Base-by-base conservation (phyloP, 2,797 vertebrate species). In the Rhinella marina region DNA sequence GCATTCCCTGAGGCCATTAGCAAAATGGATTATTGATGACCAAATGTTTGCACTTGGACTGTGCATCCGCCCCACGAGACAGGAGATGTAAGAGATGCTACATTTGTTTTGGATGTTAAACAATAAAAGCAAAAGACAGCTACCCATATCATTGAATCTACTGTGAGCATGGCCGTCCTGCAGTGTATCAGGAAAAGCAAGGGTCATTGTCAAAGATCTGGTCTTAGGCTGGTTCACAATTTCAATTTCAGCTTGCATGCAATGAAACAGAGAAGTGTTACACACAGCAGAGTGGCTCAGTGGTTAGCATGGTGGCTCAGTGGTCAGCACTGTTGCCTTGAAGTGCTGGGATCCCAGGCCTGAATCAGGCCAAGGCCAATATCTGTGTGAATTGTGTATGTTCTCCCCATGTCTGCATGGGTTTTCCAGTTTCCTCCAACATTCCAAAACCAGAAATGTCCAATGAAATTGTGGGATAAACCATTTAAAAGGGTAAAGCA, bases 11-110 rank as follows among this genome's bases (percentile, higher is more conserved):
- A 77, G 75, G 75, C 75, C 75, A 77, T 77, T 77, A 77, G 75
- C 48, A 77, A 77, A 77, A 77, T 77, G 75, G 75, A 77, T 77
- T 77, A 77, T 77, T 77, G 75, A 77, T 77, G 75, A 77, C 25
- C 75, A 77, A 77, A 77, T 77, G 75, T 77, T 76, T 76, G 48
- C 73, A 76, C 41, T 73, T 52, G 48, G 72, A 23, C 72, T n/a
- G 72, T 14, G 75, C 75, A 52, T 77, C 75, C 75, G 25, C 41
- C 50, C 75, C 50, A 7, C 19, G 48, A 14, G 72, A 50, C 48
- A 48, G 11, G 10, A 50, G 72, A 75, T 3, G 23, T 52, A 23
- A 73, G 72, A 73, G 32, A 73, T 48, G 72, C 32, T 73, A 73
- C 41, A 75, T 75, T 50, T 13, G 72, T 75, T 41, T 23, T 75